phyloP scores from a whole-genome alignment of 2,888 invertebrate genomes.

The Platycnemis pennipes region DNA sequence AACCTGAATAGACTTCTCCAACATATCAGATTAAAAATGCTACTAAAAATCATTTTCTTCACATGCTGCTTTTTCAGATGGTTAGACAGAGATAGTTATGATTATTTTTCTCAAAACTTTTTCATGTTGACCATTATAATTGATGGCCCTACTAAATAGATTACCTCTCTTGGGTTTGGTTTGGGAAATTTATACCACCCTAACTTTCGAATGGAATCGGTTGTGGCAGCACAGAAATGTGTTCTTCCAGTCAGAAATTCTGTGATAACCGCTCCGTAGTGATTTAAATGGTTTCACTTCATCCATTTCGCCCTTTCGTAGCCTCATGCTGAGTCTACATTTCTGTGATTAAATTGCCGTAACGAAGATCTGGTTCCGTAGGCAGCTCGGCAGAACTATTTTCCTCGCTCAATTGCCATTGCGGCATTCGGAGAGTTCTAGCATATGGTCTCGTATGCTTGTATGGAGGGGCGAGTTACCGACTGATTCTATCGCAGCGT shows the following conservation, averaged over 20 bases:
- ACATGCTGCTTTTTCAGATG: too few species aligned
- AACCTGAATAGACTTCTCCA: too few species aligned
- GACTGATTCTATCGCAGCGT: background rate
- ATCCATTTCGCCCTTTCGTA: background rate
- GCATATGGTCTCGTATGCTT: background rate
- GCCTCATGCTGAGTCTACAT: background rate
- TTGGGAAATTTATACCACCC: too few species aligned
- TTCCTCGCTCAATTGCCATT: background rate
- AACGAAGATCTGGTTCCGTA: background rate
- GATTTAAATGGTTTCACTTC: background rate
- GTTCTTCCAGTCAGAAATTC: background rate
- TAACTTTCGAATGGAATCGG: background rate
- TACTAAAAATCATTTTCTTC: too few species aligned
- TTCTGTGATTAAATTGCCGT: background rate
- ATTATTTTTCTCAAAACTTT: too few species aligned
- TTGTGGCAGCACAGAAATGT: background rate
- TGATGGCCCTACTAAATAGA: too few species aligned
- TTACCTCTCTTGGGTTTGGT: too few species aligned
- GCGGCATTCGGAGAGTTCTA: background rate
- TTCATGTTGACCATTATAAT: too few species aligned
- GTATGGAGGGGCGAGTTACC: background rate
- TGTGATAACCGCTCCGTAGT: background rate
- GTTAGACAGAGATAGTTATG: too few species aligned
- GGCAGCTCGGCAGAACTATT: background rate
- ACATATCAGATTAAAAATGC: too few species aligned